Conservation (phyloP, 2,797 vertebrate species). For the Macropus fuliginosus region DNA sequence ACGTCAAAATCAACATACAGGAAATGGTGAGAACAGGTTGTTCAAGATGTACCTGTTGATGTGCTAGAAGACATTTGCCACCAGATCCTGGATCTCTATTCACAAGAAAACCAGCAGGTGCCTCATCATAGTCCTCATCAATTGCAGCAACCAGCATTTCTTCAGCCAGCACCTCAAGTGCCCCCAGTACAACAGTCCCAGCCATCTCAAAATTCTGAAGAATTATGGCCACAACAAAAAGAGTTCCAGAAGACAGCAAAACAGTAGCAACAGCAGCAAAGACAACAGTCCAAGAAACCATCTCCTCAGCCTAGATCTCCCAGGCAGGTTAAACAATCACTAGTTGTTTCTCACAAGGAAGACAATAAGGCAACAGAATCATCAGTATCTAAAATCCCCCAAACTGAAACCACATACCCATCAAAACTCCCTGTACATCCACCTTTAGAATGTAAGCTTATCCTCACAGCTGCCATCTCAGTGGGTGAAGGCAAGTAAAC, state of each 20-base stretch:
- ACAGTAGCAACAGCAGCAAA: constrained; percentile 76
- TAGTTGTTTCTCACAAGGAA: constrained; percentile 94
- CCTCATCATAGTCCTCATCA: constrained; percentile 90
- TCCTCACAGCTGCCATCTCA: constrained; percentile 84
- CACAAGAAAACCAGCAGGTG: constrained; percentile 97
- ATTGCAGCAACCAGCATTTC: constrained; percentile 86
- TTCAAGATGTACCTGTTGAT: constrained; percentile 97
- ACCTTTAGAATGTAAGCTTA: constrained; percentile 92
- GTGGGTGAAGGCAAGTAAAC: constrained; percentile 89
- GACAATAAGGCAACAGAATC: constrained; percentile 94
- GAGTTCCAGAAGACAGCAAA: constrained; percentile 79
- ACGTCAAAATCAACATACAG: constrained; percentile 95
- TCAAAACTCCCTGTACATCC: constrained; percentile 92
- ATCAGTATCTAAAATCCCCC: constrained; percentile 93
- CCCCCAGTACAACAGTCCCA: constrained; percentile 81
- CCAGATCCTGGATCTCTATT: constrained; percentile 98
- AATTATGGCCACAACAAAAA: constrained; percentile 90
- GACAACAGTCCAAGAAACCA: constrained; percentile 92
- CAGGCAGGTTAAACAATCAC: constrained; percentile 91
- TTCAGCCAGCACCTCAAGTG: constrained; percentile 81
- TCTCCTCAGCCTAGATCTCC: constrained; percentile 95
- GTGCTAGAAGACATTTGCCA: constrained; percentile 99
- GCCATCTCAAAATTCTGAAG: constrained; percentile 84
- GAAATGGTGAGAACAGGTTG: constrained; percentile 99
- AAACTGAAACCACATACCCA: constrained; percentile 94